A percentile compares a stretch with the other conserved stretches of the same genome.
These are phyloP conservation scores for Halcyon smyrnensis DNA, from an alignment of 2,797 vertebrate genomes.

Conservation along the genomic window DNA sequence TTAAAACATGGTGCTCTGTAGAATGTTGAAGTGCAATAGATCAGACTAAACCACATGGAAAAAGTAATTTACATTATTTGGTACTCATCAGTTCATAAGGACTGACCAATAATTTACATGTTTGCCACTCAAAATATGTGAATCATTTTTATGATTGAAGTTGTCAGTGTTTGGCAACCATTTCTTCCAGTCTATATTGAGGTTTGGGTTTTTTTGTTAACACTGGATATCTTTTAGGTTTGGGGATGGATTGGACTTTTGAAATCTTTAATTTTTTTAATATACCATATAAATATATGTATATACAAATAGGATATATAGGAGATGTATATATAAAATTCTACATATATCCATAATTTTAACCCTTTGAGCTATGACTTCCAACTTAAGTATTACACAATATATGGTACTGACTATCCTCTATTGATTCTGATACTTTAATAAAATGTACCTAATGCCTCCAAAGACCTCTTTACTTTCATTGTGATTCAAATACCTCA, in stretches of 20 bases:
- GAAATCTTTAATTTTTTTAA: background rate
- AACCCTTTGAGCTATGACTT: background rate
- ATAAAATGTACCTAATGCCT: background rate
- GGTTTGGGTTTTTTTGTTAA: background rate
- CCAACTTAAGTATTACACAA: background rate
- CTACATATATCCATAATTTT: background rate
- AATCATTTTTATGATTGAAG: background rate
- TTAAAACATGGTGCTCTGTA: background rate
- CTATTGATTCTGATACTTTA: background rate
- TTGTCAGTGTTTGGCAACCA: background rate
- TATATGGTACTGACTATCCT: background rate
- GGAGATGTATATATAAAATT: background rate
- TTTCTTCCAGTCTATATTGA: background rate
- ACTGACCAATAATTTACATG: background rate
- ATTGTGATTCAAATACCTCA: background rate
- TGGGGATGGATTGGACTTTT: background rate
- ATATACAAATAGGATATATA: background rate
- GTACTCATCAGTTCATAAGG: background rate
- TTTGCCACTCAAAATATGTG: background rate
- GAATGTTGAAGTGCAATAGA: background rate
- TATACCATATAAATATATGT: background rate
- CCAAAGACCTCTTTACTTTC: background rate
- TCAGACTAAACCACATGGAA: background rate
- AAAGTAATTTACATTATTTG: background rate
- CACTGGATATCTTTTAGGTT: background rate